Evolutionary conservation across 2,113 vertebrate genomes (phyloP).

Genomic region (Brachirus orientalis): DNA sequence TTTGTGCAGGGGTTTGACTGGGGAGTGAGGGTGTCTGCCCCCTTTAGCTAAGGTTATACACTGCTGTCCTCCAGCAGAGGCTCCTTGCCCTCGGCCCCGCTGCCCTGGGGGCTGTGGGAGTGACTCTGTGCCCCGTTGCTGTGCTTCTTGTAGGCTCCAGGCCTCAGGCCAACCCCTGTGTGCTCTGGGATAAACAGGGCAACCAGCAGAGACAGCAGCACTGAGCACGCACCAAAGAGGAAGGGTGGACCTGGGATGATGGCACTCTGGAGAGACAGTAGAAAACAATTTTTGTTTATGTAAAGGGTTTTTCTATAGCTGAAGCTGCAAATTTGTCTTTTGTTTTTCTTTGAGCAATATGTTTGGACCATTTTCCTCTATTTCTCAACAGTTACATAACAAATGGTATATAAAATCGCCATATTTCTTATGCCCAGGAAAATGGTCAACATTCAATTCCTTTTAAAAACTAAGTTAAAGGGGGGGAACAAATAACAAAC

Average conservation of each 20-base stretch:
- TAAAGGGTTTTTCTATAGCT: too few species aligned
- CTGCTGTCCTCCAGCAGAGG: slow-evolving; percentile 92
- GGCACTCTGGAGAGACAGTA: slow-evolving; percentile 80
- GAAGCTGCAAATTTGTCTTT: too few species aligned
- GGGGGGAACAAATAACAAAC: too few species aligned
- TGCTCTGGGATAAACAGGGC: slow-evolving; percentile 94
- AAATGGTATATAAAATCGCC: too few species aligned
- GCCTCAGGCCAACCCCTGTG: slow-evolving; percentile 82
- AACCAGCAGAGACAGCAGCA: slow-evolving; percentile 91
- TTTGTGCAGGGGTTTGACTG: slow-evolving; percentile 34
- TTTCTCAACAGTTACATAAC: too few species aligned
- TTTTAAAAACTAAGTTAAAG: too few species aligned
- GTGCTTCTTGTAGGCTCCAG: slow-evolving; percentile 90
- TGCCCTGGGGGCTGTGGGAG: slow-evolving; percentile 86
- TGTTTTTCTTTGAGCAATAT: too few species aligned
- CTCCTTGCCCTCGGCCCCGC: slow-evolving; percentile 88
- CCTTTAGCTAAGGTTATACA: slow-evolving; percentile 80
- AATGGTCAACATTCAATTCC: too few species aligned
- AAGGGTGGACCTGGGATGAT: slow-evolving; percentile 95
- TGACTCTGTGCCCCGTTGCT: slow-evolving; percentile 86
- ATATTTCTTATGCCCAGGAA: too few species aligned
- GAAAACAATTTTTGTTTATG: neutral
- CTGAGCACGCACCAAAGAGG: slow-evolving; percentile 92
- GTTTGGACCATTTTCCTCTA: too few species aligned
- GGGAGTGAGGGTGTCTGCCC: slow-evolving; percentile 40